Evolutionary conservation across 2,888 invertebrate species (phyloP), one percentile per base, ranked within the genome.

Genomic region (Apodemia zela): DNA sequence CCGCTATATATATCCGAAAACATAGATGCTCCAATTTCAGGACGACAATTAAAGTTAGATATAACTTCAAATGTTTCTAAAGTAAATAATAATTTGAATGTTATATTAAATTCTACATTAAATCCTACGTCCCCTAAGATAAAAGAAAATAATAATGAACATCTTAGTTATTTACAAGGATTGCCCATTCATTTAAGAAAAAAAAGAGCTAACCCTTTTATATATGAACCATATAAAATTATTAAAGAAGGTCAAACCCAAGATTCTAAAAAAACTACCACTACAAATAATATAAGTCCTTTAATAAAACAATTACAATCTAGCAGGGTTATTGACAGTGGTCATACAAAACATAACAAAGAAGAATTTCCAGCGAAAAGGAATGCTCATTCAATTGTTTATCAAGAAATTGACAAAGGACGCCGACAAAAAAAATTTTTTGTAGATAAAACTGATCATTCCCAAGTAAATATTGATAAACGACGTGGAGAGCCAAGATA

Each of bases 181-280:
- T 47, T n/a, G 10, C 6, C 25, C 15, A n/a, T 54, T 13, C 38
- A 51, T 21, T 38, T 25, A 38, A 59, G 91, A 72, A 80, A 69
- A 65, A 89, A 79, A 72, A 75, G 92, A 68, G 79, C 84, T 17
- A 68, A 82, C 7, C 76, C 84, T 1, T 91, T 91, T 78, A 73
- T 85, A 7, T 92, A 92, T 68, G 91, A 92, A 72, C 91, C 91
- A 0, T 92, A 92, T 65, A 92, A 92, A 80, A 88, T 91, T 38
- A 87, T 92, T 60, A 82, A 80, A 72, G 89, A 90, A 60, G 79
- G 79, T 29, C 87, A 85, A 75, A 69, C 78, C 38, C 81, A 79
- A 66, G 90, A 89, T 63, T 82, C 85, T 1, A 90, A 87, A 65
- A 90, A 89, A 77, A 85, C 86, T 35, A 84, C 85, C 8, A 82